Conservation (phyloP, 2,888 invertebrate species). For the Serripes groenlandicus region DNA sequence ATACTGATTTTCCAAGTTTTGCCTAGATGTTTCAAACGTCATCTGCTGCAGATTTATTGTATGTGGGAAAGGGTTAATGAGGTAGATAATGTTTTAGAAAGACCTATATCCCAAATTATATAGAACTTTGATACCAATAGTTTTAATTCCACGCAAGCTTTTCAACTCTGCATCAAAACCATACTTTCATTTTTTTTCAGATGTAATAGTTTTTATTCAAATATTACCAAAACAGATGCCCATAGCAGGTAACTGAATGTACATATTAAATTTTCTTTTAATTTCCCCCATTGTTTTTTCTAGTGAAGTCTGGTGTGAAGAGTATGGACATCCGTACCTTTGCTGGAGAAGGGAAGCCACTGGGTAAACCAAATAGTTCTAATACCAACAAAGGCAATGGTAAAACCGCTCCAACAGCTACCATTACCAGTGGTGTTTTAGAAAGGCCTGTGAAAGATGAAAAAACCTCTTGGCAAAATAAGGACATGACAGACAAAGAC, state of each 20-base stretch:
- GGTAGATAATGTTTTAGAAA: too few relatives aligned
- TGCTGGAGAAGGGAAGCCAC: constrained; percentile 70
- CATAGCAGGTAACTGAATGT: not conserved
- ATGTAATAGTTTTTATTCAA: too few relatives aligned
- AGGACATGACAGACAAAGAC: not conserved
- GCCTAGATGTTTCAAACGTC: too few relatives aligned
- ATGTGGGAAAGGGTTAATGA: too few relatives aligned
- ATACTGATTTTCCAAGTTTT: too few relatives aligned
- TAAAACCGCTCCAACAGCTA: constrained; percentile 22
- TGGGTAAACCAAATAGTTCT: constrained; percentile 45
- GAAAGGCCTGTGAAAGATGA: not conserved
- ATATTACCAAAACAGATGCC: too few relatives aligned
- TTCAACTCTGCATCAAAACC: too few relatives aligned
- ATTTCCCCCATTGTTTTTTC: not conserved
- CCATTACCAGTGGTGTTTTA: constrained; percentile 22
- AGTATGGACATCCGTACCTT: constrained; percentile 75
- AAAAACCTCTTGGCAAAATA: not conserved
- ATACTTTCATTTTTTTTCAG: too few relatives aligned
- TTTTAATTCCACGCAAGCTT: too few relatives aligned
- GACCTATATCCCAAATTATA: too few relatives aligned
- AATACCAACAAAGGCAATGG: not conserved
- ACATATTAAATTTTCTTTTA: not conserved
- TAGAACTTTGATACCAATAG: too few relatives aligned
- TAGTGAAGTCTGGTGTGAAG: constrained; percentile 46
- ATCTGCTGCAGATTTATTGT: too few relatives aligned